A percentile compares a stretch with the other conserved stretches of the same genome.
Conservation (phyloP, 2,113 vertebrate species). For the Mesocricetus auratus region DNA sequence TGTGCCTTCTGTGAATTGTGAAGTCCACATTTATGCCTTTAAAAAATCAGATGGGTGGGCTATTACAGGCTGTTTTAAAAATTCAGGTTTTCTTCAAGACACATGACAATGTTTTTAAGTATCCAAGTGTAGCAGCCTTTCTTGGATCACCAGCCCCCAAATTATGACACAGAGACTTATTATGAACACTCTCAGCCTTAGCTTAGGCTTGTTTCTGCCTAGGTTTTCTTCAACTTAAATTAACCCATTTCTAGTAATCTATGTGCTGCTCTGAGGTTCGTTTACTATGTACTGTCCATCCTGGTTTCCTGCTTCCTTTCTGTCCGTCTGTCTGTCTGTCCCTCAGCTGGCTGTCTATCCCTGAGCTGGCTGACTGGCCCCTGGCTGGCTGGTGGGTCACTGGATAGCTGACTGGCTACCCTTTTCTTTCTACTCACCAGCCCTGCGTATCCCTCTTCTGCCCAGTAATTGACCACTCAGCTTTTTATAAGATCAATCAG, state of each 20-base stretch:
- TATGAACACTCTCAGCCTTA: neutral
- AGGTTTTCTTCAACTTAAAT: neutral
- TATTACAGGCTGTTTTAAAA: conserved; percentile 26
- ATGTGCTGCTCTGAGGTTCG: neutral
- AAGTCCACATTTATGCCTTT: neutral
- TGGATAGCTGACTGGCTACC: neutral
- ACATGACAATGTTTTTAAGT: conserved; percentile 42
- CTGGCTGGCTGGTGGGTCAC: too few relatives aligned
- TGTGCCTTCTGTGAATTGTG: conserved; percentile 60
- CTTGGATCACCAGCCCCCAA: neutral
- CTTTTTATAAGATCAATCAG: neutral
- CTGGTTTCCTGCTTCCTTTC: neutral
- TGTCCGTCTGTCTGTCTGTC: neutral
- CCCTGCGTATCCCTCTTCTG: neutral
- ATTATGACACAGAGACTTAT: neutral
- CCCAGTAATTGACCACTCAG: neutral
- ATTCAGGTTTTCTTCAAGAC: conserved; percentile 51
- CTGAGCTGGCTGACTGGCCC: too few relatives aligned
- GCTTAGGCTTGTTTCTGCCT: neutral
- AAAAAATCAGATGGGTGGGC: conserved; percentile 19
- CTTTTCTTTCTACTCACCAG: neutral
- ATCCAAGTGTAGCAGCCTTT: neutral
- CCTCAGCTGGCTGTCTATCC: too few relatives aligned
- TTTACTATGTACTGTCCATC: neutral
- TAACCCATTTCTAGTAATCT: neutral